Evolutionary conservation across 2,888 invertebrate genomes (phyloP), one percentile per base, ranked within the genome.

Genomic region (Tetragonisca angustula): DNA sequence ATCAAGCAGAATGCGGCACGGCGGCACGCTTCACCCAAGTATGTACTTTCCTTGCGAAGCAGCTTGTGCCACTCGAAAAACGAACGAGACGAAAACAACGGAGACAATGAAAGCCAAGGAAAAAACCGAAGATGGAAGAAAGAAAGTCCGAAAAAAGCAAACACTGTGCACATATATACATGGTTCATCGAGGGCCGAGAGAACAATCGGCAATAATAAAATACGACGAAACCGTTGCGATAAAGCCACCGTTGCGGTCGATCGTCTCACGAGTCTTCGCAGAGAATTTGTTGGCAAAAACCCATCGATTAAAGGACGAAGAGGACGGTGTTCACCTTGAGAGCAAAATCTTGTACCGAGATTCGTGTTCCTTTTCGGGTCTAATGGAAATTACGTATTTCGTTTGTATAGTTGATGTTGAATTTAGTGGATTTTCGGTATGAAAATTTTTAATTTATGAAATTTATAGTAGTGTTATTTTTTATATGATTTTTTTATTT

Each of bases 301-400:
- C 76, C 87, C 82, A 89, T 89, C 89, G 89, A 90, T 89, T 89
- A 87, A 90, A 90, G 88, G 72, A 78, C 75, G 72, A 79, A 82
- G 65, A 13, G 76, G 62, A 62, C 70, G 62, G 52, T 85, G 82
- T 78, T 87, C 86, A 79, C 71, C 80, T 89, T 93, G 92, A 93
- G 88, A 93, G 93, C 93, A 92, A 92, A 92, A 89, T 92, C 93
- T 93, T 94, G 93, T 93, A 92, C 90, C 56, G 88, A 91, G 91
- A 91, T 90, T 82, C 86, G 69, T 80, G 80, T 61, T 27, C 17
- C 76, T 68, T 78, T 77, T 80, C 79, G 75, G 77, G 17, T 85
- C 76, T 76, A 61, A 62, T 68, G 59, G 81, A 80, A 73, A 79
- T 80, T 81, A 81, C 79, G 77, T 43, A 79, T 80, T 81, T 83